phyloP scores from a whole-genome alignment of 2,888 invertebrate genomes.

The Lamellibrachia satsuma region DNA sequence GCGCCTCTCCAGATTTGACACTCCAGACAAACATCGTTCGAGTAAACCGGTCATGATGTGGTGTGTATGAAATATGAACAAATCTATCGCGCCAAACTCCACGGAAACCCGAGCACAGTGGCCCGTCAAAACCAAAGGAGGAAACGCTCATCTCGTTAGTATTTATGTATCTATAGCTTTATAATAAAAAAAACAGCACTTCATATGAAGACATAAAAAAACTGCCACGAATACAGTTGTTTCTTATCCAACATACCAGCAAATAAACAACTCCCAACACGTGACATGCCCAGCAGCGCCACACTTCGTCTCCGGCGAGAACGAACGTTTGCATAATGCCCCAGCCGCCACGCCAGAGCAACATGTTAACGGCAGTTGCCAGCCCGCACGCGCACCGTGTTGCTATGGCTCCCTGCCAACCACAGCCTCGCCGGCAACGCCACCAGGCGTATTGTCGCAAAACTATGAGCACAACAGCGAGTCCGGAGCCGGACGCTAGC shows the following conservation, averaged over 20 bases:
- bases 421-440: background rate
- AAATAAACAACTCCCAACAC: background rate
- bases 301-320: background rate
- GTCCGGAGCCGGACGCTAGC: background rate
- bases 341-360: slow-evolving; percentile 1
- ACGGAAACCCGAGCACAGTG: too few relatives aligned
- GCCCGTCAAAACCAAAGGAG: too few relatives aligned
- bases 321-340: background rate
- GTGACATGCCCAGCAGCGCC: background rate
- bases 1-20: too few relatives aligned
- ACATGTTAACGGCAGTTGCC: background rate
- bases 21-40: too few relatives aligned
- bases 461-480: background rate
- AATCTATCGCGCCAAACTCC: too few relatives aligned
- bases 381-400: background rate
- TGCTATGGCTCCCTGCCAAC: background rate
- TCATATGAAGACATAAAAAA: too few relatives aligned
- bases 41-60: too few relatives aligned
- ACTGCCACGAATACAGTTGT: too few relatives aligned
- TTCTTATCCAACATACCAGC: background rate
- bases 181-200: too few relatives aligned
- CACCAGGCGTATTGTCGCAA: background rate
- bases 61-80: too few relatives aligned
- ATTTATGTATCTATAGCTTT: too few relatives aligned
- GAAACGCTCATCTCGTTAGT: too few relatives aligned